Evolutionary conservation across 1,140 invertebrate species (phyloP).

Genomic region (Sipha flava): DNA sequence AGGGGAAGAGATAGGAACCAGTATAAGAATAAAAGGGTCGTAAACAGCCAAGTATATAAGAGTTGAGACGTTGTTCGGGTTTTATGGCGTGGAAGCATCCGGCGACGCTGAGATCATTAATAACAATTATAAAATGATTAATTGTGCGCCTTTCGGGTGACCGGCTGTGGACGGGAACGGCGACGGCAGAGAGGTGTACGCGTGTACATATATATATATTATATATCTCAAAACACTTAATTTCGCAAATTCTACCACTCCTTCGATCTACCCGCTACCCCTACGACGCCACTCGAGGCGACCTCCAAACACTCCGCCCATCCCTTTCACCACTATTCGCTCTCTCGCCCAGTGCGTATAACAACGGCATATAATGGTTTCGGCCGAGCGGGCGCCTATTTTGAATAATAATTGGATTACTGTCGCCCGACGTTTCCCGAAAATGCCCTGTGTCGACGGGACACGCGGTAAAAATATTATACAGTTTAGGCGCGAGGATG

Average conservation of each 20-base stretch:
- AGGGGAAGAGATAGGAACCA: neutral
- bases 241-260: neutral
- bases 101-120: slow-evolving; percentile 25
- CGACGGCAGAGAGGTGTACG: too few relatives aligned
- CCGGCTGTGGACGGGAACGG: neutral
- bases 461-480: too few relatives aligned
- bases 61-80: slow-evolving; percentile 30
- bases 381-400: slow-evolving; percentile 23
- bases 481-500: neutral
- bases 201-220: neutral
- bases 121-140: slow-evolving; percentile 33
- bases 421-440: slow-evolving; percentile 18
- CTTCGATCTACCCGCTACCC: neutral
- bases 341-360: too few relatives aligned
- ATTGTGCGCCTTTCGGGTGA: slow-evolving; percentile 17
- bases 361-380: slow-evolving; percentile 8
- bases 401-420: slow-evolving; percentile 32
- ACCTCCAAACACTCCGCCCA: neutral
- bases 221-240: slow-evolving; percentile 23
- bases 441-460: neutral
- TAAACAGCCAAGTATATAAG: slow-evolving; percentile 20
- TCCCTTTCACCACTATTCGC: neutral
- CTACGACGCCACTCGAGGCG: too few relatives aligned
- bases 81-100: slow-evolving; percentile 26
- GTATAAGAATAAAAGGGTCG: slow-evolving; percentile 1